Base-by-base conservation (phyloP, 2,888 invertebrate species). In the Noctua janthina region DNA sequence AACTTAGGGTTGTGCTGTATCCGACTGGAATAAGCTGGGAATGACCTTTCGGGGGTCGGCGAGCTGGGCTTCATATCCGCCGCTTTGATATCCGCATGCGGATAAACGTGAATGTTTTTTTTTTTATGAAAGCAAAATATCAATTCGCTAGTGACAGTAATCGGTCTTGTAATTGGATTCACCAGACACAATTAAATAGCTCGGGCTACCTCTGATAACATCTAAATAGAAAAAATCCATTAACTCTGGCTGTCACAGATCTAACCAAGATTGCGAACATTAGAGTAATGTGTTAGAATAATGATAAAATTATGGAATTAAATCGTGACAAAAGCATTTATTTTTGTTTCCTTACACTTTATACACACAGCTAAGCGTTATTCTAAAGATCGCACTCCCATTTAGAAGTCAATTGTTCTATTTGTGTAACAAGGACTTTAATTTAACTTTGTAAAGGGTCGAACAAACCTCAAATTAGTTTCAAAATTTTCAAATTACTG, bases 1-100 rank as follows among this genome's bases (percentile, higher is more conserved):
- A 82, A 88, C 78, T 84, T 66, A 69, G 82, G 81, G 74, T 78
- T 73, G 78, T 81, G 70, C 72, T 83, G 78, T 85, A 77, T 87
- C 85, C 77, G 73, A 77, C 69, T 79, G 79, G 56, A 84, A 85
- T 85, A 88, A 87, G 78, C 81, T 78, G 67, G 69, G n/a, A 75
- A 79, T 82, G 88, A 88, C 87, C 88, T 88, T 88, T 83, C 56
- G 54, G 35, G 54, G 73, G 46, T 68, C 35, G 4, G 64, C 17
- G 56, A 51, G 78, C 43, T 54, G 39, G 39, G 35, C 54, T 43
- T 23, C 49, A 64, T 78, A 78, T 78, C 68, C 78, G 82, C 74
- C 54, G 10, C 11, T 73, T 49, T 62, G 7, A 70, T 73, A 75
- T 86, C 78, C 76, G 76, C 66, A 1, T 43, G 23, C 69, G 62